Evolutionary conservation across 1,140 invertebrate species (phyloP), one percentile per base, ranked within the genome.

Genomic region (Anastrepha ludens): DNA sequence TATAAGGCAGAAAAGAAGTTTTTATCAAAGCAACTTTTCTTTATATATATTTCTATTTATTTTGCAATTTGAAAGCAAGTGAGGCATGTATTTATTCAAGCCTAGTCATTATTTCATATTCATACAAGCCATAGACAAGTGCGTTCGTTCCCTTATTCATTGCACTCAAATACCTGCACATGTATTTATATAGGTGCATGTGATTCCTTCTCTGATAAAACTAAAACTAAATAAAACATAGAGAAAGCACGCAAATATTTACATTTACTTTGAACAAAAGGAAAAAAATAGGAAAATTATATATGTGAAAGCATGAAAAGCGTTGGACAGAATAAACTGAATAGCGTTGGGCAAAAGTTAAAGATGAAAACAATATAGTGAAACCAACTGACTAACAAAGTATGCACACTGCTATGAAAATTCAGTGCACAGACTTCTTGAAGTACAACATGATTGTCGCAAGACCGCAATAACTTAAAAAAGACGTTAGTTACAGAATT

Each of bases 221-320:
- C 74, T 81, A 58, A 81, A 81, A 81, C 74, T 50, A 81, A 81
- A 81, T 81, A 58, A 81, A 55, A 55, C 74, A 5, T 62, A 81
- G 50, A 81, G 44, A 81, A 81, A 55, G 74, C 74, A 11, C 9
- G n/a, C 74, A 81, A 81, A 81, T 81, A 81, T 81, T 81, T 81
- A 81, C 74, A 58, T 47, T 55, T 81, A 44, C 50, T 81, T 81
- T 55, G 55, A 81, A 58, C n/a, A 17, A 81, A 81, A 81, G 17
- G 17, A 67, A 74, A 74, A 74, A 41, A 11, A 15, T n/a, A n/a
- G 41, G 5, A 39, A 17, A 74, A 74, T 4, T 8, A 13, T 7
- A 20, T 50, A 50, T 8, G 47, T 55, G n/a, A 2, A 67, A 50
- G 47, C 20, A 55, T 55, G 13, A n/a, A 81, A 55, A 55, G 44